phyloP scores from a whole-genome alignment of 2,113 vertebrate genomes.

The Daphoenositta chrysoptera region DNA sequence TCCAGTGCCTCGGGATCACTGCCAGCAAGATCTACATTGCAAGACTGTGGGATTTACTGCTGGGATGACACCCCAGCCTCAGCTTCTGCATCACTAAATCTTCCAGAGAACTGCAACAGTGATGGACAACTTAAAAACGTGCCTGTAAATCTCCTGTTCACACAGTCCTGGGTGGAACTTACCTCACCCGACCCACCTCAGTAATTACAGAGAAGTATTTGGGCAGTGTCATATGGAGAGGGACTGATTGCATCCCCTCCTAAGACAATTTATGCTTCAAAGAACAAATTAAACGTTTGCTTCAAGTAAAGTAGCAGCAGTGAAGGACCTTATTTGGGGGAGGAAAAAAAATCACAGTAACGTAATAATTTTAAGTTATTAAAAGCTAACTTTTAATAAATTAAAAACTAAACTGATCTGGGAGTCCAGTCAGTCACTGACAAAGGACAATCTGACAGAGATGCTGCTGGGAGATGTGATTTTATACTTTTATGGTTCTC shows the following conservation, averaged over 20 bases:
- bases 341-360: rapidly evolving
- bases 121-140: constrained; percentile 35
- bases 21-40: constrained; percentile 17
- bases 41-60: constrained; percentile 71
- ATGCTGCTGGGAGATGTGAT: background rate
- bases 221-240: background rate
- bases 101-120: constrained; percentile 63
- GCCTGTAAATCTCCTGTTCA: constrained; percentile 57
- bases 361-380: background rate
- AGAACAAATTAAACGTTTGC: background rate
- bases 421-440: background rate
- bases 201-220: background rate
- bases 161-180: background rate
- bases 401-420: background rate
- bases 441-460: background rate
- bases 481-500: background rate
- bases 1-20: constrained; percentile 13
- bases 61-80: constrained; percentile 53
- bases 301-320: background rate
- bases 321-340: background rate
- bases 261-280: background rate
- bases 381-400: background rate
- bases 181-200: background rate
- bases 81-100: constrained; percentile 70
- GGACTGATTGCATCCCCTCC: background rate